A percentile compares a stretch with the other conserved stretches of the same genome.
Conservation (phyloP, 2,113 vertebrate genomes). For the Limnothrissa miodon region DNA sequence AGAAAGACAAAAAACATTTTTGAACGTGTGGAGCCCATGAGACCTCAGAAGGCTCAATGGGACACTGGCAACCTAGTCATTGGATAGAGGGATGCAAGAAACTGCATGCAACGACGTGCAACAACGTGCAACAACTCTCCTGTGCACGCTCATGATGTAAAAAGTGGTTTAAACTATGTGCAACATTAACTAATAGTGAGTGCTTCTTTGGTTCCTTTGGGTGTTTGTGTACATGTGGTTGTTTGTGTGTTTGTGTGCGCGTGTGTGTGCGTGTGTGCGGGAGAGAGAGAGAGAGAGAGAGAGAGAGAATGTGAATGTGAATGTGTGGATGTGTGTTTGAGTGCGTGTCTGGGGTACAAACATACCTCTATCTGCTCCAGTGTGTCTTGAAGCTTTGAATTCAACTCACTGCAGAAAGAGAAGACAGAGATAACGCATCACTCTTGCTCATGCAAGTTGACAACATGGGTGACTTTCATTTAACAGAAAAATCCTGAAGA, state of each 20-base stretch:
- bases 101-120: no score
- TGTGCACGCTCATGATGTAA: not conserved
- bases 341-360: not conserved
- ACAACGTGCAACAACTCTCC: no score
- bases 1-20: not conserved
- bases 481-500: not conserved
- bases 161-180: no score
- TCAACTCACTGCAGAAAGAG: constrained; percentile 79
- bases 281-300: not conserved
- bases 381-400: constrained; percentile 98
- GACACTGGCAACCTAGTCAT: not conserved
- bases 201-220: not conserved
- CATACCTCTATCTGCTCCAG: constrained; percentile 98
- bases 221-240: not conserved
- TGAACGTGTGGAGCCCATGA: not conserved
- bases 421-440: constrained; percentile 29
- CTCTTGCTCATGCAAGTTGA: not conserved
- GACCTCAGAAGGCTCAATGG: not conserved
- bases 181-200: not conserved
- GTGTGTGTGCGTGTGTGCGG: not conserved
- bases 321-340: constrained; percentile 7
- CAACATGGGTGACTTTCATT: not conserved
- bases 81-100: no score
- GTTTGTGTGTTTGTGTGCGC: not conserved
- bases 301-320: not conserved